Conservation (phyloP, 2,797 vertebrate species). For the Chlorospingus semifuscus region DNA sequence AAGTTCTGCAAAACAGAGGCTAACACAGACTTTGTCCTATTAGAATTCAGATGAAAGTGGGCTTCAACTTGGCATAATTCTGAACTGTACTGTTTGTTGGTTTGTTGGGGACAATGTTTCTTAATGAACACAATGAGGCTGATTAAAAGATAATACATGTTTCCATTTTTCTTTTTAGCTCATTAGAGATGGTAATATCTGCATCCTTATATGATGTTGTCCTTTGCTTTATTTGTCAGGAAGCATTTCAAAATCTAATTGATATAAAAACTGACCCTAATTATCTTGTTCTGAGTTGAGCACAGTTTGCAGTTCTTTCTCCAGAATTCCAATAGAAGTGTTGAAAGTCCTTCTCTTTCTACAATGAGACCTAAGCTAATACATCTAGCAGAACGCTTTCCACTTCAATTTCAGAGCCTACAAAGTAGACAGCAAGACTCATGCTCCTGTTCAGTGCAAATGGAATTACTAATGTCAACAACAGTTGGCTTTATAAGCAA, state of each 20-base stretch:
- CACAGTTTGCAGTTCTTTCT: background rate
- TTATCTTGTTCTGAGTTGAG: background rate
- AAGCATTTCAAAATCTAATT: background rate
- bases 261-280: background rate
- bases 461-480: constrained; percentile 18
- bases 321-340: background rate
- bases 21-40: background rate
- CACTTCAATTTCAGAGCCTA: background rate
- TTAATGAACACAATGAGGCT: background rate
- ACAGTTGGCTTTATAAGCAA: background rate
- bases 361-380: background rate
- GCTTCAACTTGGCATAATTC: background rate
- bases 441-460: background rate
- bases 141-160: background rate
- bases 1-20: background rate
- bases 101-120: background rate
- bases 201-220: background rate
- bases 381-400: background rate
- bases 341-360: background rate
- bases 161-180: background rate
- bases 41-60: background rate
- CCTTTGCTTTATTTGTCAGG: background rate
- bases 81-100: background rate
- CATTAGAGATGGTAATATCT: background rate
- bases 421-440: background rate